phyloP scores from a whole-genome alignment of 2,888 invertebrate species.

The Aporophyla nigra region DNA sequence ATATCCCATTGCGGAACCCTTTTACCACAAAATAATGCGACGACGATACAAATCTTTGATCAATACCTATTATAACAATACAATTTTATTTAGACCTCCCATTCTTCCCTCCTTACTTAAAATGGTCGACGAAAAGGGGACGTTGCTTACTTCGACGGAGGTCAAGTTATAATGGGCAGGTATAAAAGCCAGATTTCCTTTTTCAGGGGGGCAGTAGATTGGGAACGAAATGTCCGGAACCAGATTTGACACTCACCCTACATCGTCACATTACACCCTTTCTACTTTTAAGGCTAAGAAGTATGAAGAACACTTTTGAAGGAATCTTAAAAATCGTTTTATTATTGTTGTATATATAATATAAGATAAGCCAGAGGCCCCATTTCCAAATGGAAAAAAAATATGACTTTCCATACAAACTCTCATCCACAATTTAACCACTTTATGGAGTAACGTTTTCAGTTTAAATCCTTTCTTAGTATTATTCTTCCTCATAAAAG shows the following conservation, averaged over 20 bases:
- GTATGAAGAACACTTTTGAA: conserved; percentile 68
- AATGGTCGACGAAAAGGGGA: conserved; percentile 6
- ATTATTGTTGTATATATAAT: no score
- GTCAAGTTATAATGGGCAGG: conserved; percentile 69
- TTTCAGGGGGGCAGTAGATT: conserved; percentile 80
- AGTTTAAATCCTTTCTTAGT: background rate
- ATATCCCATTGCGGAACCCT: conserved; percentile 56
- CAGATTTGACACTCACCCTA: conserved; percentile 84
- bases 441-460: background rate
- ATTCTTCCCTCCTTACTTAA: conserved; percentile 1
- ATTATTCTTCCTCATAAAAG: background rate
- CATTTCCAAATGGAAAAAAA: no score
- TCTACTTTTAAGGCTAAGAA: conserved; percentile 69
- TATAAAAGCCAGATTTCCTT: conserved; percentile 78
- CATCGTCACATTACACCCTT: conserved; percentile 82
- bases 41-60: conserved; percentile 72
- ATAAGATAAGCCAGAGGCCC: no score
- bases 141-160: conserved; percentile 24
- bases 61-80: conserved; percentile 70
- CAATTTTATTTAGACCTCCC: conserved; percentile 62
- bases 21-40: conserved; percentile 68
- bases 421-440: background rate
- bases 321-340: background rate
- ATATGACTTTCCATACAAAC: background rate
- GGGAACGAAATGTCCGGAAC: conserved; percentile 82